Evolutionary conservation across 2,888 invertebrate genomes (phyloP).

Genomic region (Brachyopa scutellaris): DNA sequence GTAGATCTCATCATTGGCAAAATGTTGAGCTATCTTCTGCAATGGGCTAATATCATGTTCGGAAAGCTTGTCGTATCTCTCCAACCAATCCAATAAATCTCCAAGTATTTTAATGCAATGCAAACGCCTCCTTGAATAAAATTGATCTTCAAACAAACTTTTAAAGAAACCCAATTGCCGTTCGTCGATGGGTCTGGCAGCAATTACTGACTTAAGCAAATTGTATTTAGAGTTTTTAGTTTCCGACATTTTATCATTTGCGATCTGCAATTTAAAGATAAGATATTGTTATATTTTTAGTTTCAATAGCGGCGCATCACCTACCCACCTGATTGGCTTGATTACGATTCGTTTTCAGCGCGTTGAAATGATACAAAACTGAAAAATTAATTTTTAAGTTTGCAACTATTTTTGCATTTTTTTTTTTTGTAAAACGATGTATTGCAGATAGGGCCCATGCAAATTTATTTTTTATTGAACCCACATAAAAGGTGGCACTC

Average conservation of each 20-base stretch:
- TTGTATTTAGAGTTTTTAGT: constrained; percentile 75
- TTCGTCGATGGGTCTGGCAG: constrained; percentile 28
- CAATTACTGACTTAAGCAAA: constrained; percentile 74
- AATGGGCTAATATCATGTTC: constrained; percentile 76
- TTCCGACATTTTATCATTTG: not conserved
- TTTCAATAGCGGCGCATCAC: too few relatives aligned
- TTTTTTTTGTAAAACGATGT: too few relatives aligned
- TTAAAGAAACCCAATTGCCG: constrained; percentile 75
- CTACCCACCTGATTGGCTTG: too few relatives aligned
- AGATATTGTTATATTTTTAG: too few relatives aligned
- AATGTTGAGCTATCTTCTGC: constrained; percentile 66
- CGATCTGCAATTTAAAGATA: too few relatives aligned
- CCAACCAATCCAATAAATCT: constrained; percentile 78
- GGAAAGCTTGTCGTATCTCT: constrained; percentile 76
- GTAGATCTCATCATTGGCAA: constrained; percentile 64
- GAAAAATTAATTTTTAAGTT: too few relatives aligned
- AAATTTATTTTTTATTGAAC: too few relatives aligned
- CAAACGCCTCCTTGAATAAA: constrained; percentile 76
- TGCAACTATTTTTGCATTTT: too few relatives aligned
- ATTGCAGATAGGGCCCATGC: too few relatives aligned
- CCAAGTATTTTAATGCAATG: constrained; percentile 74
- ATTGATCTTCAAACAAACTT: constrained; percentile 73
- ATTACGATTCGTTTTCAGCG: too few relatives aligned
- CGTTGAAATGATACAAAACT: too few relatives aligned
- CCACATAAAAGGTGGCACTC: too few relatives aligned